Conservation (phyloP, 2,113 vertebrate genomes). For the Ageneiosus marmoratus region DNA sequence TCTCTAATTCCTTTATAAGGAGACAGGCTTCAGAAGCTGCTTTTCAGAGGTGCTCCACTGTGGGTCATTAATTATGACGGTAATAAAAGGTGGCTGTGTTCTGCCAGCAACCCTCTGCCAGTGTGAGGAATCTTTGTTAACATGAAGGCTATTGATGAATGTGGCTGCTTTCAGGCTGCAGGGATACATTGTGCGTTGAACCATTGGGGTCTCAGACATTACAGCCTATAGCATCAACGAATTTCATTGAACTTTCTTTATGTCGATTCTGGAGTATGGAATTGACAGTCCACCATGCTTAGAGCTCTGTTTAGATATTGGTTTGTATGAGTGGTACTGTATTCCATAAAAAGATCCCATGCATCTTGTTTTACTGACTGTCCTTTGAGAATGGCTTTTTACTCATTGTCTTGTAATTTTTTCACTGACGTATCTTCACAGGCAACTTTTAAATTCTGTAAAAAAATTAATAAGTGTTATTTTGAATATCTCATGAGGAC, state of each 20-base stretch:
- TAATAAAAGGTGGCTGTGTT: constrained; percentile 60
- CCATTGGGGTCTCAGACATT: constrained; percentile 35
- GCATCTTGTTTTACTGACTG: constrained; percentile 48
- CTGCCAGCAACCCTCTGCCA: constrained; percentile 48
- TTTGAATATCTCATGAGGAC: constrained; percentile 10
- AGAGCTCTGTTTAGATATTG: constrained; percentile 6
- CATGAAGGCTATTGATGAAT: constrained; percentile 34
- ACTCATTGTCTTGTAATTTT: constrained; percentile 32
- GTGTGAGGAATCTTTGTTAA: constrained; percentile 41
- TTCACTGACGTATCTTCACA: constrained; percentile 14
- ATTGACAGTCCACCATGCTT: neutral
- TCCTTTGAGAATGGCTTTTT: constrained; percentile 49
- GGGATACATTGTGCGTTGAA: constrained; percentile 29
- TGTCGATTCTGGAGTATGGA: neutral
- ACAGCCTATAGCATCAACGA: constrained; percentile 13
- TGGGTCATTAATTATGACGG: constrained; percentile 57
- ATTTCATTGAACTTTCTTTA: constrained; percentile 31
- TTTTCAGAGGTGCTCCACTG: constrained; percentile 50
- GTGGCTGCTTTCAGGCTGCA: constrained; percentile 40
- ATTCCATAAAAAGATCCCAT: constrained; percentile 41
- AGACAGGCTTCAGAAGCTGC: constrained; percentile 46
- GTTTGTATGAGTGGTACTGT: constrained; percentile 37
- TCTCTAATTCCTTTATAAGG: constrained; percentile 56
- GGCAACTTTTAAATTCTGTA: constrained; percentile 1
- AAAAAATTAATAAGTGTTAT: constrained; percentile 14